Evolutionary conservation across 2,113 vertebrate genomes (phyloP).

Genomic region (Hirundichthys speculiger): DNA sequence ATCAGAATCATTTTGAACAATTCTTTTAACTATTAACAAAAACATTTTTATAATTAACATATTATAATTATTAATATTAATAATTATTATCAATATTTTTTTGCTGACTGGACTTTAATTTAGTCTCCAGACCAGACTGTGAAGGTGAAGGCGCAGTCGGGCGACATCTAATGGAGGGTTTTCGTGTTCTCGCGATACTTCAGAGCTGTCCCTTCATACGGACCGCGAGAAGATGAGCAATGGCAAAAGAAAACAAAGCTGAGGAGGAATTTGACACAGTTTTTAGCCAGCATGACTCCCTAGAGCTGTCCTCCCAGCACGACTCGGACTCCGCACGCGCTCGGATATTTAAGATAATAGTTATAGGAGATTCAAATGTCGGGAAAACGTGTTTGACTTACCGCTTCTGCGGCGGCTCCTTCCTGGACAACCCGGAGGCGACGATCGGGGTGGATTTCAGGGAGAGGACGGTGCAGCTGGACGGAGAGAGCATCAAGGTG

Average conservation of each 20-base stretch:
- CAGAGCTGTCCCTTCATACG: not conserved
- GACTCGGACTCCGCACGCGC: slow-evolving; percentile 48
- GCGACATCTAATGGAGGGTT: not conserved
- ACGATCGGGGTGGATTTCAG: slow-evolving; percentile 83
- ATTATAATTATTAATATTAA: too few relatives aligned
- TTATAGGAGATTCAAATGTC: slow-evolving; percentile 81
- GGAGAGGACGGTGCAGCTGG: slow-evolving; percentile 75
- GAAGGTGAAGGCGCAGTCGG: not conserved
- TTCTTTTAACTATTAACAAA: too few relatives aligned
- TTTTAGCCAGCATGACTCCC: slow-evolving; percentile 55
- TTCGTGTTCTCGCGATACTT: slow-evolving; percentile 70
- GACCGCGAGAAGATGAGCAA: slow-evolving; percentile 72
- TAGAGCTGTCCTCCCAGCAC: slow-evolving; percentile 53
- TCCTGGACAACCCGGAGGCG: slow-evolving; percentile 80
- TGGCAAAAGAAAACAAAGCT: slow-evolving; percentile 77
- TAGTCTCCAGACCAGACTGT: too few relatives aligned
- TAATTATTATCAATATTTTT: too few relatives aligned
- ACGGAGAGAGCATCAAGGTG: slow-evolving; percentile 80
- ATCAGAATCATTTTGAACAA: too few relatives aligned
- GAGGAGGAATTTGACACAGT: slow-evolving; percentile 64
- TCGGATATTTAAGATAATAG: slow-evolving; percentile 80
- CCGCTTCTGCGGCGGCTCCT: slow-evolving; percentile 79
- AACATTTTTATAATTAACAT: too few relatives aligned
- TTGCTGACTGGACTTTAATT: too few relatives aligned
- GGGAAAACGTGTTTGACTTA: slow-evolving; percentile 82